Base-by-base conservation (phyloP, 2,113 vertebrate species). In the Hyaena hyaena region DNA sequence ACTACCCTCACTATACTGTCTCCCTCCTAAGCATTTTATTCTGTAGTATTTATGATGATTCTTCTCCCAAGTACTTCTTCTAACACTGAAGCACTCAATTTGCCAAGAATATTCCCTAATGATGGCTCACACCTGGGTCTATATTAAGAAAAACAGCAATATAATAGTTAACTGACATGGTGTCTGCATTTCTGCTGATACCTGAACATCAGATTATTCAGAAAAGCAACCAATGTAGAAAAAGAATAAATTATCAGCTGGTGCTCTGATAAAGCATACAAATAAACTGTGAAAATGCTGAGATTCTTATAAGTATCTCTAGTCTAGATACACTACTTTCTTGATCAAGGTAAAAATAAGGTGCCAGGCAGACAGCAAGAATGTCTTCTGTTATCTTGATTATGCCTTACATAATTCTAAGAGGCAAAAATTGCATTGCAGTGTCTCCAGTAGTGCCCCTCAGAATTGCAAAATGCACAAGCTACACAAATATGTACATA, bases 401-500 rank as follows among this genome's bases (percentile, higher is more conserved):
- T 19, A 81, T 14, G 10, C 5, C 19, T 17, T 74, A 48, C 5
- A 7, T 23, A 48, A 66, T 11, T 43, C 71, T 31, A 33, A 28
- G 31, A 53, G 65, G 16, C 31, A 58, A 39, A 50, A 63, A 45
- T 4, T 4, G 3, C 33, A 43, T 14, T 80, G 50, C 33, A 61
- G 2, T 74, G 15, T 28, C 45, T 61, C 26, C 16, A 68, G 16
- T 11, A 4, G 16, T 53, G 61, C 1, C 19, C 65, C 45, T 76
- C 35, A 53, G 19, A 86, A 24, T 5, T 1, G 0, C 53, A 80
- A 43, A 23, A 10, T 17, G 14, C 28, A 53, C 23, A 63, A 21
- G 4, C 17, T 58, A 11, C 8, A 24, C 17, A 7, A 43, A 66
- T 7, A 12, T 5, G 4, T 28, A 2, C 1, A 11, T 6, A 28